Evolutionary conservation across 2,797 vertebrate species (phyloP), one percentile per base, ranked within the genome.

Genomic region (Pteronotus mesoamericanus): DNA sequence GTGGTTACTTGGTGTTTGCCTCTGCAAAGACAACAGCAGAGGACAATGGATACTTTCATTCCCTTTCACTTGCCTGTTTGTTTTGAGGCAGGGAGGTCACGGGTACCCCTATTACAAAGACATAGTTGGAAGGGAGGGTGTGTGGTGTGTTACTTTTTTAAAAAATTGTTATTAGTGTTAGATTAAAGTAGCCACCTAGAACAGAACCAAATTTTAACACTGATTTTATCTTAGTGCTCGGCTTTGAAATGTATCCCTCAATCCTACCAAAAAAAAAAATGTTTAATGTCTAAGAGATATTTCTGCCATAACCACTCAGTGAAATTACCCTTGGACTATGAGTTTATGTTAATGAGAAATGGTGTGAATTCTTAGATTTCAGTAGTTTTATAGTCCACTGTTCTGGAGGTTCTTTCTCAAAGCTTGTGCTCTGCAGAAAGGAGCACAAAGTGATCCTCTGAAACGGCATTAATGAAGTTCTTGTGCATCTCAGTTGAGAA

Each of bases 391-490:
- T 14, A 46, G 48, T 48, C 32, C 7, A 0, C 14, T 24, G 37
- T 29, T 7, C 82, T 79, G 39, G 69, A 69, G 78, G 44, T 69
- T 46, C 79, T 91, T 91, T 89, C 72, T 37, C 71, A 64, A 18
- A 64, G 74, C 93, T 75, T 69, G 69, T 77, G 86, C 69, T 91
- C 85, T 86, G 78, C 48, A 68, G 86, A 66, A 46, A 78, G 57
- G 94, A 91, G 74, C 91, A 37, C 84, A 78, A 39, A 91, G 88
- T 42, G 86, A 72, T 87, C 80, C 88, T 87, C 85, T 88, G 82
- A 89, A 89, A 68, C 59, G 42, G 86, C 71, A 6, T 95, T 97
- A 97, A 97, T 96, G 96, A 97, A 96, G 97, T 98, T 97, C 97
- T 93, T 64, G 80, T 93, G 94, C 89, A 16, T 96, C 96, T 97